phyloP scores from a whole-genome alignment of 2,113 vertebrate species.

The Scolopax mira region DNA sequence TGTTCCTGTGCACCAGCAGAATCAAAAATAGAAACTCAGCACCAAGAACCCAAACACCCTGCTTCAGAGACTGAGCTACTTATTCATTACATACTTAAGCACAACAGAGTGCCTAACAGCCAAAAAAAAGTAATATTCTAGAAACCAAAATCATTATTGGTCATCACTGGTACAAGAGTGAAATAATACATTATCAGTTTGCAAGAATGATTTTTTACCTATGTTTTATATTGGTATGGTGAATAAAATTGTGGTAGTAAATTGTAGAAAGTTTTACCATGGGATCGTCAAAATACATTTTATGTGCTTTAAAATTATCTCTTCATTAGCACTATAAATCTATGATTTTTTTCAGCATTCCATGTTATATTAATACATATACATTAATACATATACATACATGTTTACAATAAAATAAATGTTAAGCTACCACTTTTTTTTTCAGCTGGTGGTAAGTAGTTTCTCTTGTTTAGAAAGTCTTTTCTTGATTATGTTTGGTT shows the following conservation, averaged over 20 bases:
- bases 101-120: neutral
- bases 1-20: neutral
- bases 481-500: neutral
- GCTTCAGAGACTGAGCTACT: neutral
- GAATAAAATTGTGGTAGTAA: neutral
- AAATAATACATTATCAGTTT: neutral
- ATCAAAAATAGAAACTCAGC: neutral
- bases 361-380: neutral
- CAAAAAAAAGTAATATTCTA: neutral
- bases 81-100: neutral
- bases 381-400: accelerated
- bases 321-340: neutral
- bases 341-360: neutral
- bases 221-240: neutral
- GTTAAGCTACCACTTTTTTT: neutral
- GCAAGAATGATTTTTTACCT: neutral
- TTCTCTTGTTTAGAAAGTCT: neutral
- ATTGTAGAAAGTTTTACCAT: neutral
- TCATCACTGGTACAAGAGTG: neutral
- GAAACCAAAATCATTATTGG: neutral
- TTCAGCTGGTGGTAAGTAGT: neutral
- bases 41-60: neutral
- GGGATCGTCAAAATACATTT: neutral
- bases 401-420: neutral
- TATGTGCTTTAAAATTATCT: neutral